Conservation (phyloP, 1,140 invertebrate genomes). For the Eurosta solidaginis region DNA sequence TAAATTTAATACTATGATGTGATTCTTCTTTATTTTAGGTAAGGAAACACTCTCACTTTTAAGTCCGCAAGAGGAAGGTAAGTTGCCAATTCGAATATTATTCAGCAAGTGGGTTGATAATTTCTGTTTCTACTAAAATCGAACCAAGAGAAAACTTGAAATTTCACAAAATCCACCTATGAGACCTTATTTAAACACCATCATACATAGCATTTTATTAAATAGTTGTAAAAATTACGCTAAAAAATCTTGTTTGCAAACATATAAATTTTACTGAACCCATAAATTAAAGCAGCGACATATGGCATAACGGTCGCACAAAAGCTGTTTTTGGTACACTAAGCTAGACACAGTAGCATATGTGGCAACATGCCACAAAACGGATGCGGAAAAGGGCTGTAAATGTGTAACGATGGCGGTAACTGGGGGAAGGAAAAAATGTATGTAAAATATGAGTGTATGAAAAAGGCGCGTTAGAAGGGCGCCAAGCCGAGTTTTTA, state of each 20-base stretch:
- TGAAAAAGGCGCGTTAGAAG: conserved; percentile 5
- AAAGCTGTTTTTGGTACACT: neutral
- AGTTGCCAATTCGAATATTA: too few species aligned
- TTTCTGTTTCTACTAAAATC: too few species aligned
- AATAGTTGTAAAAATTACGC: too few species aligned
- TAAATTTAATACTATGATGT: too few species aligned
- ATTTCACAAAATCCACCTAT: too few species aligned
- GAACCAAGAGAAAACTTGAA: too few species aligned
- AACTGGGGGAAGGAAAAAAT: neutral
- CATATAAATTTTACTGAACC: neutral
- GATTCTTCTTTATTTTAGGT: too few species aligned
- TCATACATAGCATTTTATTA: neutral
- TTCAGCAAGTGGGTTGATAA: too few species aligned
- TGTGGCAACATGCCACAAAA: conserved; percentile 17
- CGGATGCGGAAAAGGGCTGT: conserved; percentile 15
- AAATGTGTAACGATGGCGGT: neutral
- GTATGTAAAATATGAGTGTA: neutral
- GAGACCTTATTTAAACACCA: too few species aligned
- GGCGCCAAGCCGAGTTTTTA: too few species aligned
- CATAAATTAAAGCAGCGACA: neutral
- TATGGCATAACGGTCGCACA: neutral
- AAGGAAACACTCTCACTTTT: too few species aligned
- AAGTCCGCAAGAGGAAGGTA: too few species aligned
- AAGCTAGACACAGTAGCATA: neutral
- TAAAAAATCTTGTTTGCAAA: neutral